These are phyloP conservation scores for Drosophila saltans DNA, from an alignment of 1,140 invertebrate genomes.

Conservation along the genomic window DNA sequence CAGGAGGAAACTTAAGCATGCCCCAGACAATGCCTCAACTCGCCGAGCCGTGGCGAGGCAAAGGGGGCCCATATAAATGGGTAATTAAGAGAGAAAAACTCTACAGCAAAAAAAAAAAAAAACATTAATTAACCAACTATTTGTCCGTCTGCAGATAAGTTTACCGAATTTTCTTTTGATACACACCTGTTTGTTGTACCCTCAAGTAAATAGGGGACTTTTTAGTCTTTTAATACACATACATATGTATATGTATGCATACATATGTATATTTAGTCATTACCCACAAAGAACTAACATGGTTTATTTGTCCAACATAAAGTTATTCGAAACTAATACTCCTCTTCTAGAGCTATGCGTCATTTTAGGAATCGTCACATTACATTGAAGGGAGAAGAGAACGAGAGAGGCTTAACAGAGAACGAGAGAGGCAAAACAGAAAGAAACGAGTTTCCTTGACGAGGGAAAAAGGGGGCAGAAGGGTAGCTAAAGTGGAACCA, in stretches of 20 bases:
- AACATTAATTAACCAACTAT: background rate
- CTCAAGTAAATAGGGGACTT: background rate
- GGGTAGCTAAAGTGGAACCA: conserved; percentile 59
- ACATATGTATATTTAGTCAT: no score
- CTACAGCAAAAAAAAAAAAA: no score
- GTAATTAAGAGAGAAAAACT: no score
- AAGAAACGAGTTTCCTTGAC: conserved; percentile 64
- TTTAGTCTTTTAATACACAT: background rate
- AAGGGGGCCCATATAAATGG: no score
- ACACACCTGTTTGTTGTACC: background rate
- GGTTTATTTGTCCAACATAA: background rate
- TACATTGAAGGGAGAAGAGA: conserved; percentile 1
- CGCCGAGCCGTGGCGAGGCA: no score
- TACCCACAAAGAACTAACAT: no score
- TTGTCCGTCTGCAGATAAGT: conserved; percentile 1
- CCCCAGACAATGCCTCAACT: no score
- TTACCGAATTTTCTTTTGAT: background rate
- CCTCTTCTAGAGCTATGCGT: conserved; percentile 46
- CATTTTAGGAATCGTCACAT: conserved; percentile 46
- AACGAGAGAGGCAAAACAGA: conserved; percentile 50
- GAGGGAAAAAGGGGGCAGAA: background rate
- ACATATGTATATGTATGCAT: no score
- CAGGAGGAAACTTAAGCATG: no score
- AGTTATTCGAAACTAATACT: background rate
- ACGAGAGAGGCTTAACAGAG: conserved; percentile 40